Evolutionary conservation across 2,113 vertebrate species (phyloP).

Genomic region (Himantopus leucocephalus): DNA sequence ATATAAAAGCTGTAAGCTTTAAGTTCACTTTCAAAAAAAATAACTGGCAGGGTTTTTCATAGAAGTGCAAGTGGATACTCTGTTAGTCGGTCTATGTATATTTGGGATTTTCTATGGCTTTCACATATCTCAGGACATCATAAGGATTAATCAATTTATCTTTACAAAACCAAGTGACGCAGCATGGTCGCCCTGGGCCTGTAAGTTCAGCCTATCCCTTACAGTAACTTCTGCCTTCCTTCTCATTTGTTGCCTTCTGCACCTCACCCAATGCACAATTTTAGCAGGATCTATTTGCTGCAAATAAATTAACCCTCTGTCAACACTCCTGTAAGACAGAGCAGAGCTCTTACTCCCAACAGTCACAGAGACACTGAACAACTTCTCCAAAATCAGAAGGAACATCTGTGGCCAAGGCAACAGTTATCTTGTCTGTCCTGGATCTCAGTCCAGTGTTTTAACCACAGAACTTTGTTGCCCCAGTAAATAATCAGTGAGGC

Average conservation of each 20-base stretch:
- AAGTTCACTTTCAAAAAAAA: neutral
- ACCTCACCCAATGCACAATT: neutral
- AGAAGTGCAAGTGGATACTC: neutral
- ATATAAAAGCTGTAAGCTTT: neutral
- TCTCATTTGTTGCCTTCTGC: neutral
- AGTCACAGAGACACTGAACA: neutral
- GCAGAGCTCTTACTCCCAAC: neutral
- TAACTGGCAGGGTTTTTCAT: neutral
- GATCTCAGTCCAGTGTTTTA: neutral
- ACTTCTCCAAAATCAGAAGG: neutral
- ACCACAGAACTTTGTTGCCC: neutral
- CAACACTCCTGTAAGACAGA: neutral
- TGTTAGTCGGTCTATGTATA: neutral
- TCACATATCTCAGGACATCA: neutral
- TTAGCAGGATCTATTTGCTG: neutral
- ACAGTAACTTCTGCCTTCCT: neutral
- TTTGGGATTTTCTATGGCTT: neutral
- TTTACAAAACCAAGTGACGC: neutral
- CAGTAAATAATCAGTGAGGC: neutral
- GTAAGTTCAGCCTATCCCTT: neutral
- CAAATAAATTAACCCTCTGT: neutral
- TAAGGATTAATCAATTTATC: constrained; percentile 6
- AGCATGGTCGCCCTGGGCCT: neutral
- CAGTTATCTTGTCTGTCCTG: neutral
- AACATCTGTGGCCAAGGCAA: neutral